Conservation (phyloP, 2,888 invertebrate species). For the Anoplius nigerrimus region DNA sequence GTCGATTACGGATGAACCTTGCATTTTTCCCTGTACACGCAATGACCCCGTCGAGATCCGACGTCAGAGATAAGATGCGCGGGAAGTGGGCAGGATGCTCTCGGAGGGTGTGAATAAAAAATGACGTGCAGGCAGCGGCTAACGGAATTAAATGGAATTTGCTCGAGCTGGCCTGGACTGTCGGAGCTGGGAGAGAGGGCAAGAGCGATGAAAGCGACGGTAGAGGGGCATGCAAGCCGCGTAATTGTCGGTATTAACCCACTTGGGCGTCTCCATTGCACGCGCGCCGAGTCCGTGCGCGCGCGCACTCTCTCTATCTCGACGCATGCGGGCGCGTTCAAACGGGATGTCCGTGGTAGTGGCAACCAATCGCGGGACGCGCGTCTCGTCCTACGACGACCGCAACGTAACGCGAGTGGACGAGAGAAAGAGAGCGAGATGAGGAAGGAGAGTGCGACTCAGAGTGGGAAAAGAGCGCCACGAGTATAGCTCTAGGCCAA, state of each 20-base stretch:
- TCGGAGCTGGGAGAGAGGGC: too few species aligned
- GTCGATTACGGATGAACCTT: neutral
- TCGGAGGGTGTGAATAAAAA: conserved; percentile 27
- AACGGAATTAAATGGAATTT: conserved; percentile 58
- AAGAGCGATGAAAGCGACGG: too few species aligned
- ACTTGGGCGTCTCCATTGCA: conserved; percentile 65
- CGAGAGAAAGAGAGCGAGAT: conserved; percentile 33
- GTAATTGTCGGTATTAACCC: conserved; percentile 69
- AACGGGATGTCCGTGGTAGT: conserved; percentile 35
- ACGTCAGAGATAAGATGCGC: too few species aligned
- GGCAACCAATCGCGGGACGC: conserved; percentile 45
- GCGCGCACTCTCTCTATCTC: conserved; percentile 34
- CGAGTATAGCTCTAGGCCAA: too few species aligned
- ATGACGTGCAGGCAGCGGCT: conserved; percentile 36
- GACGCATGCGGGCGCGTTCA: conserved; percentile 39
- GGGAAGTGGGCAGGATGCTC: neutral
- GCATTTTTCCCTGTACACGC: neutral
- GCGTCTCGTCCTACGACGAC: conserved; percentile 36
- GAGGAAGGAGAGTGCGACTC: neutral
- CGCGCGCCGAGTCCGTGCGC: conserved; percentile 47
- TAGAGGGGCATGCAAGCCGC: conserved; percentile 45
- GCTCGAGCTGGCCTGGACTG: conserved; percentile 49
- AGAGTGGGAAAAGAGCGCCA: conserved; percentile 3
- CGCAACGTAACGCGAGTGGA: conserved; percentile 21
- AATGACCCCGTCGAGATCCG: neutral